Base-by-base conservation (phyloP, 2,113 vertebrate genomes). In the Salvator merianae region DNA sequence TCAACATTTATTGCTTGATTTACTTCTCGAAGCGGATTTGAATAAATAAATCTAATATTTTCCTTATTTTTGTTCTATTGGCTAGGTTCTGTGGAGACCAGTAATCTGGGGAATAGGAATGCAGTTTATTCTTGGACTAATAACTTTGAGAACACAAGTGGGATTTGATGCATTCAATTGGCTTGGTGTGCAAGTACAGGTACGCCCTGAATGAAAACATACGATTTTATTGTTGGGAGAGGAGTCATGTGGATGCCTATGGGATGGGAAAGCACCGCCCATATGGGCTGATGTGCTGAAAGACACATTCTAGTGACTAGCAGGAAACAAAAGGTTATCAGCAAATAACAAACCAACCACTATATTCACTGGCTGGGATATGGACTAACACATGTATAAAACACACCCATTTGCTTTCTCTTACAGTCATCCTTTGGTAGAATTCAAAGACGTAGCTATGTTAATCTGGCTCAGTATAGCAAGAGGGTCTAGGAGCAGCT, bases 121-220 rank as follows among this genome's bases (percentile, higher is more conserved):
- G 30, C 97, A 98, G 90, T 98, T 97, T 93, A n/a, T 96, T 82
- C 93, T 98, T 85, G 97, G 97, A 14, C 71, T 98, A 84, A 65
- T 98, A 77, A 97, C 96, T 82, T 90, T 98, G 83, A 96, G 97
- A 85, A 98, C 97, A 2, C 86, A 92, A 40, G 87, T 91, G 79
- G 98, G 97, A n/a, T 96, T 95, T 85, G 81, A 82, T 59, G 87
- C 91, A 20, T 94, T 98, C 65, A 91, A 94, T 8, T 97, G 96
- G 97, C 55, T 98, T 82, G 98, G 97, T 55, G 91, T 89, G 76
- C 95, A 97, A 95, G 92, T 94, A 30, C 95, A 98, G 95, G 97
- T 98, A 93, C 94, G 90, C 1, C 72, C 32, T 36, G 34, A 63
- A 62, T 30, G 30, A 36, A 43, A 59, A 32, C 16, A 62, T 47